Percentiles rank a stretch among this genome's conserved stretches.
phyloP scores from a whole-genome alignment of 2,888 invertebrate genomes.

The Acanthopleura granulata region DNA sequence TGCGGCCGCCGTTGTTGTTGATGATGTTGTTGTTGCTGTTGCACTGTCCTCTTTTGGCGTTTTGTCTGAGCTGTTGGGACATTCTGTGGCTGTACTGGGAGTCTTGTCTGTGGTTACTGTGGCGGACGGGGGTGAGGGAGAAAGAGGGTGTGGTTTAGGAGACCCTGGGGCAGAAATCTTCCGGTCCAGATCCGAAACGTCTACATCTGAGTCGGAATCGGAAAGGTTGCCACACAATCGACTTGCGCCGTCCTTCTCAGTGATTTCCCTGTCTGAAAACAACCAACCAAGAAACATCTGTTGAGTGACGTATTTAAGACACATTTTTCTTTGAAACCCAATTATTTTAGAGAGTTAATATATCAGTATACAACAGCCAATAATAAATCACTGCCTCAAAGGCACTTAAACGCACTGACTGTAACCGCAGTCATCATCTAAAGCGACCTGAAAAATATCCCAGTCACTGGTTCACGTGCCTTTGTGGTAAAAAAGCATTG shows the following conservation, averaged over 20 bases:
- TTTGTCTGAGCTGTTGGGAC: neutral
- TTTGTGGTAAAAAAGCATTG: too few species aligned
- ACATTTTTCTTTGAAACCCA: too few species aligned
- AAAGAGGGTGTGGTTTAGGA: neutral
- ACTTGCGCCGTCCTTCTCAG: neutral
- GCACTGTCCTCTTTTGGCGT: neutral
- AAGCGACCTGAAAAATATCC: too few species aligned
- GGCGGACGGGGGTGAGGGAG: neutral
- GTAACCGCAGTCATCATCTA: too few species aligned
- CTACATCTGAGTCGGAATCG: neutral
- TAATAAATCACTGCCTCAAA: too few species aligned
- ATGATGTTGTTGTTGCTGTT: neutral
- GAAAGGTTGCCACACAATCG: neutral
- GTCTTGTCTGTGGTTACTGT: neutral
- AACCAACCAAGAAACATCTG: too few species aligned
- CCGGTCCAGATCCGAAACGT: neutral
- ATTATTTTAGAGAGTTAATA: too few species aligned
- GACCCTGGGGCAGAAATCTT: neutral
- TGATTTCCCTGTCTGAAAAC: neutral
- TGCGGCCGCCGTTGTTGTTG: neutral
- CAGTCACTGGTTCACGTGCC: too few species aligned
- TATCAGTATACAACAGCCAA: too few species aligned
- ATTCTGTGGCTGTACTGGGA: neutral
- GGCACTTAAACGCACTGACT: too few species aligned
- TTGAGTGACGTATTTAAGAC: too few species aligned